Evolutionary conservation across 2,888 invertebrate species (phyloP).

Genomic region (Spodoptera picta): DNA sequence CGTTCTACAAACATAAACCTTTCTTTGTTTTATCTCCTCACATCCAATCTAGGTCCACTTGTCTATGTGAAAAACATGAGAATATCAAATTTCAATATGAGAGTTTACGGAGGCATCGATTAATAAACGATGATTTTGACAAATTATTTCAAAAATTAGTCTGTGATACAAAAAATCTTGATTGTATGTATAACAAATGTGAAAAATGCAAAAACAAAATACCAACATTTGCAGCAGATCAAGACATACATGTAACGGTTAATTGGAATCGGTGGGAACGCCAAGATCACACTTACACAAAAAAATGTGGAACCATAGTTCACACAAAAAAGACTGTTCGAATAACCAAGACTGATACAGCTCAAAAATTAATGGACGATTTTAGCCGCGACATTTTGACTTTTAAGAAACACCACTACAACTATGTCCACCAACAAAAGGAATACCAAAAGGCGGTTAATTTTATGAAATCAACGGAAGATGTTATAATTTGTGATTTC

Average conservation of each 20-base stretch:
- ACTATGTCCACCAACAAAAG: conserved; percentile 7
- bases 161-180: neutral
- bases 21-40: too few relatives aligned
- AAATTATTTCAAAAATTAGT: too few relatives aligned
- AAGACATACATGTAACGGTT: conserved; percentile 10
- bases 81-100: too few relatives aligned
- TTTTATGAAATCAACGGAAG: conserved; percentile 4
- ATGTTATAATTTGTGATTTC: conserved; percentile 9
- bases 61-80: neutral
- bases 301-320: conserved; percentile 6
- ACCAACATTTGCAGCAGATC: conserved; percentile 6
- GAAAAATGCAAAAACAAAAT: conserved; percentile 12
- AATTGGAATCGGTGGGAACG: conserved; percentile 10
- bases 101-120: too few relatives aligned
- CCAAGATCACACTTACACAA: conserved; percentile 6
- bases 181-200: conserved; percentile 11
- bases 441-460: conserved; percentile 1
- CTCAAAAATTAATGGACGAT: conserved; percentile 8
- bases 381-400: conserved; percentile 8
- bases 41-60: too few relatives aligned
- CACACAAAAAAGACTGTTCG: conserved; percentile 12
- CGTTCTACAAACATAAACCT: too few relatives aligned
- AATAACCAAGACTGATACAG: conserved; percentile 7
- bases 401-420: conserved; percentile 11
- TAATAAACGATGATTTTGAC: too few relatives aligned